phyloP scores from a whole-genome alignment of 1,140 invertebrate species.

The Anagrus nilaparvatae region DNA sequence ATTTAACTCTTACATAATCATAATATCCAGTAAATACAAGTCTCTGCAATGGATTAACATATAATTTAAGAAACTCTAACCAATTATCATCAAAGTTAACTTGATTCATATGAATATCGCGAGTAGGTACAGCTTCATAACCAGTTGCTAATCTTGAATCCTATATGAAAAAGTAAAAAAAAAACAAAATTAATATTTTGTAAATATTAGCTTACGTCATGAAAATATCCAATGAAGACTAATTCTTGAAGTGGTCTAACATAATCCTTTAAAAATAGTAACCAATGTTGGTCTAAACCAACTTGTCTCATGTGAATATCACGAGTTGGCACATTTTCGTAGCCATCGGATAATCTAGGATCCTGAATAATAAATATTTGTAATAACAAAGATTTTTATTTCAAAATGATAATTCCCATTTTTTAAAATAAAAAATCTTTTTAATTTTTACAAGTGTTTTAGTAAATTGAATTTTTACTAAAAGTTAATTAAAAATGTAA shows the following conservation, averaged over 20 bases:
- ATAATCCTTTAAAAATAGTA: constrained; percentile 80
- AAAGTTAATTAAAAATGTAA: too few species aligned
- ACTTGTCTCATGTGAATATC: constrained; percentile 99
- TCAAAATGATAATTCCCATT: too few species aligned
- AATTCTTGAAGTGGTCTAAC: constrained; percentile 85
- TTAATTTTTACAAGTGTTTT: neutral
- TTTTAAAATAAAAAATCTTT: too few species aligned
- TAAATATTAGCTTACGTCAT: constrained; percentile 31
- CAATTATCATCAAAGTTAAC: constrained; percentile 57
- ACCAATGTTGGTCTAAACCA: constrained; percentile 78
- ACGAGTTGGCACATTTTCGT: constrained; percentile 95
- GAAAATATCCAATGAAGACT: constrained; percentile 71
- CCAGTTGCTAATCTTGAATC: constrained; percentile 54
- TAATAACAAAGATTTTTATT: too few species aligned
- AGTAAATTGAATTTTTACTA: too few species aligned
- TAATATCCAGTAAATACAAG: constrained; percentile 56
- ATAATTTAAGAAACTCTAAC: constrained; percentile 56
- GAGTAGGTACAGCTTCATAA: constrained; percentile 71
- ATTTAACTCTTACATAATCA: constrained; percentile 35
- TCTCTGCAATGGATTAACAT: constrained; percentile 56
- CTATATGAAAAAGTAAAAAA: constrained; percentile 29
- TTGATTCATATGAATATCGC: constrained; percentile 76
- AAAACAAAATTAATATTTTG: neutral
- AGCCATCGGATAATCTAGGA: constrained; percentile 77
- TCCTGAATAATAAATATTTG: constrained; percentile 67